Percentiles rank a stretch among this genome's conserved stretches.
Evolutionary conservation across 1,140 invertebrate species (phyloP).

Genomic region (Macrotrachela quadricornifera): DNA sequence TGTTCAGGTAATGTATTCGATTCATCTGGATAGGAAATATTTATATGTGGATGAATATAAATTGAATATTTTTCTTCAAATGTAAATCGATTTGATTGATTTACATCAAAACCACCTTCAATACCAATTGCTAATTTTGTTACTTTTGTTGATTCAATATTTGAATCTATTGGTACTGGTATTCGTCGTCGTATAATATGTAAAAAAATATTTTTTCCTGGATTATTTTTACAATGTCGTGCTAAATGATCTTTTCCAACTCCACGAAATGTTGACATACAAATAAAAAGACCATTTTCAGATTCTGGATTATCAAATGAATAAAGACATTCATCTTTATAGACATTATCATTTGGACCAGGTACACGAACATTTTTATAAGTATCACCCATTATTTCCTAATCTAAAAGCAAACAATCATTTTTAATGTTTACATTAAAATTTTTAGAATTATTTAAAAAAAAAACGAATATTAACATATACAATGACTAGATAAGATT

Average conservation of each 20-base stretch:
- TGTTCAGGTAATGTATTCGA: neutral
- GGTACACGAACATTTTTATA: no score
- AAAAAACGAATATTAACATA: no score
- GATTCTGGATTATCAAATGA: conserved; percentile 85
- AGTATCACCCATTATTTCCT: no score
- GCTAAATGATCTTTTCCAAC: conserved; percentile 61
- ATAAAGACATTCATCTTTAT: conserved; percentile 93
- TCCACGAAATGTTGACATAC: conserved; percentile 62
- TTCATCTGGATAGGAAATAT: neutral
- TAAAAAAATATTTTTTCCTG: conserved; percentile 54
- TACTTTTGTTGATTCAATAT: conserved; percentile 22
- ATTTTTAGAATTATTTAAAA: no score
- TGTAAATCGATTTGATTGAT: neutral
- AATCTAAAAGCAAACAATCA: no score
- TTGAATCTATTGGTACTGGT: conserved; percentile 13
- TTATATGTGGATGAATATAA: neutral
- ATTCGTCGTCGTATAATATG: conserved; percentile 52
- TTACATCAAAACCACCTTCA: conserved; percentile 1
- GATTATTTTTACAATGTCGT: conserved; percentile 52
- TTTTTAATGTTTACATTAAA: no score
- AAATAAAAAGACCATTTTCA: conserved; percentile 66
- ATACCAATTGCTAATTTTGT: conserved; percentile 52
- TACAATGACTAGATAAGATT: no score
- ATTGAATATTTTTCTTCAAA: neutral
- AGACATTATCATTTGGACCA: conserved; percentile 44